These are phyloP conservation scores for Premnoplex brunnescens DNA, from an alignment of 2,797 vertebrate species.

Conservation along the genomic window DNA sequence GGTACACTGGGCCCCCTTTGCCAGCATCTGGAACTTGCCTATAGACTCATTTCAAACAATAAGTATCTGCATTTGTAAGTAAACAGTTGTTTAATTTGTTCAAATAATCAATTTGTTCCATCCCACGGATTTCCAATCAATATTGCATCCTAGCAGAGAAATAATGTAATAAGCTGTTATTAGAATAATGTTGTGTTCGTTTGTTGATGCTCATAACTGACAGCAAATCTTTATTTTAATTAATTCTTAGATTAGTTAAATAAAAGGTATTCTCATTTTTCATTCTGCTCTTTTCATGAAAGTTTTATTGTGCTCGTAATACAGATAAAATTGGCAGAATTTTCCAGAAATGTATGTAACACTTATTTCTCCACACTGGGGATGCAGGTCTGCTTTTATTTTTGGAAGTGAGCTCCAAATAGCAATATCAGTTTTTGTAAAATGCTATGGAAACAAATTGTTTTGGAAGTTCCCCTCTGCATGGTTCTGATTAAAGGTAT, in stretches of 20 bases:
- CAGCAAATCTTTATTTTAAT: slow-evolving; percentile 61
- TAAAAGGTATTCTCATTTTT: slow-evolving; percentile 5
- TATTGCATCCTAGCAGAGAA: slow-evolving; percentile 50
- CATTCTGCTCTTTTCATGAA: neutral
- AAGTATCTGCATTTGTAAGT: neutral
- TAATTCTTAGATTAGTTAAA: slow-evolving; percentile 47
- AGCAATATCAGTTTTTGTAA: neutral
- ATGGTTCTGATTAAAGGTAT: neutral
- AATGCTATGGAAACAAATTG: neutral
- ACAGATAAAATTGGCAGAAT: neutral
- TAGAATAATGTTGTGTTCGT: slow-evolving; percentile 35
- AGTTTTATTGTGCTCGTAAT: neutral
- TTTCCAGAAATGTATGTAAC: neutral
- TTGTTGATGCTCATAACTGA: slow-evolving; percentile 33
- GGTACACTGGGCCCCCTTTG: neutral
- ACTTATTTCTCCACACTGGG: neutral
- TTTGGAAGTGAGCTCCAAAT: neutral
- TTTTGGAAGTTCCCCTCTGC: neutral
- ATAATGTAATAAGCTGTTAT: slow-evolving; percentile 53
- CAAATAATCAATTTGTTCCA: slow-evolving; percentile 66
- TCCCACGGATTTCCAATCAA: slow-evolving; percentile 64
- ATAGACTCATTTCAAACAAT: neutral
- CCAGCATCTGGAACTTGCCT: neutral
- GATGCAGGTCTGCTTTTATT: neutral
- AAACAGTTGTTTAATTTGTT: slow-evolving; percentile 32